Percentiles rank a stretch among this genome's conserved stretches.
These are phyloP conservation scores for Cephus rjabovi DNA, from an alignment of 2,888 invertebrate species.

Conservation along the genomic window DNA sequence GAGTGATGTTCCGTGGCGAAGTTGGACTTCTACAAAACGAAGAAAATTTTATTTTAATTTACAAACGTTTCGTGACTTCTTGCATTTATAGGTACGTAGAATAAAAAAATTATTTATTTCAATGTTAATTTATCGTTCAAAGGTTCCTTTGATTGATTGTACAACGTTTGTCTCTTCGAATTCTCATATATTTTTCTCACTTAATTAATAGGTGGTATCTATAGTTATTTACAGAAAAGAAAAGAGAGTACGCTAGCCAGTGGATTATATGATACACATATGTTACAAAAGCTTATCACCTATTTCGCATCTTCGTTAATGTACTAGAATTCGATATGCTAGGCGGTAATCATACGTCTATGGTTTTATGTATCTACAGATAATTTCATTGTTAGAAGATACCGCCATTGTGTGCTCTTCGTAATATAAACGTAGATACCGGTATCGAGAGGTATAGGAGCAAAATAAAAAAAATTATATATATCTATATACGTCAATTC, in stretches of 20 bases:
- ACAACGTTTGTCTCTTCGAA: neutral
- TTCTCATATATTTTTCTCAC: slow-evolving; percentile 1
- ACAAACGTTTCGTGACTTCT: neutral
- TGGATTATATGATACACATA: slow-evolving; percentile 11
- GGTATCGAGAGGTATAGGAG: slow-evolving; percentile 18
- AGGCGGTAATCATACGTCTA: neutral
- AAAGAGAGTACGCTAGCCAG: neutral
- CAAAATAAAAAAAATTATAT: neutral
- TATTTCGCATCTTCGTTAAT: neutral
- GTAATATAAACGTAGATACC: neutral
- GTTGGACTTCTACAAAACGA: neutral
- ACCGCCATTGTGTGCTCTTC: neutral
- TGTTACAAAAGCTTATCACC: slow-evolving; percentile 9
- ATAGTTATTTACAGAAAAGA: neutral
- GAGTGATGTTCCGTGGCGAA: neutral
- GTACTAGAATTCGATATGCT: neutral
- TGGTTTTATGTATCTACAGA: neutral
- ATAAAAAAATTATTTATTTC: neutral
- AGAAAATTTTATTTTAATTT: neutral
- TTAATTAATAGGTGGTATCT: neutral
- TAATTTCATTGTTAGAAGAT: slow-evolving; percentile 3
- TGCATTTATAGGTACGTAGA: neutral
- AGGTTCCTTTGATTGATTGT: neutral
- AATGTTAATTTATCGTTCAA: neutral
- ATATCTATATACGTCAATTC: neutral